Evolutionary conservation across 2,113 vertebrate species (phyloP).

Genomic region (Mungos mungo): DNA sequence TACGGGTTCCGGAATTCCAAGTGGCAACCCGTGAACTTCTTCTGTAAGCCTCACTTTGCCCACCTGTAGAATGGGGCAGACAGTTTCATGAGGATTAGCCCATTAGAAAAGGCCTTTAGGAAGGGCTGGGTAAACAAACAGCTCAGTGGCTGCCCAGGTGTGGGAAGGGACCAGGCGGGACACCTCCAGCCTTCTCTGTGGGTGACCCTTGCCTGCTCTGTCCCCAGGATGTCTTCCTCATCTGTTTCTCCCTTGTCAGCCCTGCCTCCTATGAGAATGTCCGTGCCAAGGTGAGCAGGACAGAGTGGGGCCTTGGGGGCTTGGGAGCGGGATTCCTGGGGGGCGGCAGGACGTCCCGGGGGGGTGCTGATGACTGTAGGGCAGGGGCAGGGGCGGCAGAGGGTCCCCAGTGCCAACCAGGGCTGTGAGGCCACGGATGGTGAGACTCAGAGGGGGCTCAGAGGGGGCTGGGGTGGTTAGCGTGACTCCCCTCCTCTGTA

Average conservation of each 20-base stretch:
- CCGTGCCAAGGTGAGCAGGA: constrained; percentile 87
- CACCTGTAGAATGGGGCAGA: not conserved
- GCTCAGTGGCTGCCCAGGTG: not conserved
- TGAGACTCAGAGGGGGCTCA: too few relatives aligned
- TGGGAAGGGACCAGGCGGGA: not conserved
- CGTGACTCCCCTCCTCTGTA: accelerated
- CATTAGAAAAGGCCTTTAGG: not conserved
- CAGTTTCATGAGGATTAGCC: not conserved
- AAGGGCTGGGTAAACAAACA: too few relatives aligned
- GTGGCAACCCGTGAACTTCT: not conserved
- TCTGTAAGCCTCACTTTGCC: not conserved
- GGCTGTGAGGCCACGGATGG: accelerated
- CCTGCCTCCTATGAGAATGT: constrained; percentile 90
- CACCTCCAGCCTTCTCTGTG: accelerated
- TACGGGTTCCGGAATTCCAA: not conserved
- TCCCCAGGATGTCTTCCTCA: constrained; percentile 89
- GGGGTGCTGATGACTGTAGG: not conserved
- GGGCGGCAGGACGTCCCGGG: too few relatives aligned
- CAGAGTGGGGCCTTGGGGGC: not conserved
- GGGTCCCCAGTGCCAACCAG: not conserved
- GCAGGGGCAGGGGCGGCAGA: not conserved
- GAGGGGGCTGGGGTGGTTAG: not conserved
- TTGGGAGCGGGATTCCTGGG: not conserved
- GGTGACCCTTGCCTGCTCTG: not conserved
- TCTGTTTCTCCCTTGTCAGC: constrained; percentile 91